A percentile compares a stretch with the other conserved stretches of the same genome.
These are phyloP conservation scores for Parazoanthus darwini DNA, from an alignment of 92 coral and sea anemone genomes.

Conservation along the genomic window DNA sequence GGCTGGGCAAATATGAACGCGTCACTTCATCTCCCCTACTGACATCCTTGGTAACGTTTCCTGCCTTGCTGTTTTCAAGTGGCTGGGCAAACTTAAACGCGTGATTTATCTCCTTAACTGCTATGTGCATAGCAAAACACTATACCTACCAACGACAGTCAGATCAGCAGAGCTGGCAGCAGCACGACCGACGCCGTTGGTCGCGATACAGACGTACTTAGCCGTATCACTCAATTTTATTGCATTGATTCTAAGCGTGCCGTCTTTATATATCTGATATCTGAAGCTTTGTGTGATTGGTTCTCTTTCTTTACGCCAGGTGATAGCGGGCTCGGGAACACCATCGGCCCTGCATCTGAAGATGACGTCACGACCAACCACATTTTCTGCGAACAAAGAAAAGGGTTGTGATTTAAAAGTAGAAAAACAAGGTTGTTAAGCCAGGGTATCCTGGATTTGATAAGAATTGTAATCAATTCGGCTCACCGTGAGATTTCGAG, in stretches of 20 bases:
- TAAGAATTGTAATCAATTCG: too few relatives aligned
- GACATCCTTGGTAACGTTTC: too few relatives aligned
- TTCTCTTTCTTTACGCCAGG: slow-evolving; percentile 80
- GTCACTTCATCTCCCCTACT: not conserved
- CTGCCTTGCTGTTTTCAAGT: not conserved
- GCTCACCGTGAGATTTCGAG: too few relatives aligned
- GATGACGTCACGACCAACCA: slow-evolving; percentile 61
- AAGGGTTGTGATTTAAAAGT: not conserved
- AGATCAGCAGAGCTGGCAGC: slow-evolving; percentile 56
- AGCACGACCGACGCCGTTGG: slow-evolving; percentile 70
- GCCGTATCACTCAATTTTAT: slow-evolving; percentile 71
- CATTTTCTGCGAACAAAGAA: slow-evolving; percentile 57
- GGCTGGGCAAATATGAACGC: not conserved
- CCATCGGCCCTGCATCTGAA: slow-evolving; percentile 85
- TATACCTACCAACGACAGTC: slow-evolving; percentile 60
- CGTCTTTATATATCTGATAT: slow-evolving; percentile 64
- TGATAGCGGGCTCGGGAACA: slow-evolving; percentile 68
- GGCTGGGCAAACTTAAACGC: not conserved
- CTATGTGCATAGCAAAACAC: too few relatives aligned
- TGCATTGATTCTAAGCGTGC: slow-evolving; percentile 64
- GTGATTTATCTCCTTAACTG: not conserved
- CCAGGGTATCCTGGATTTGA: not conserved
- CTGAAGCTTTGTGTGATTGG: slow-evolving; percentile 71
- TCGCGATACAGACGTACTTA: slow-evolving; percentile 79
- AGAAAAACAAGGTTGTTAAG: not conserved